phyloP scores from a whole-genome alignment of 1,140 invertebrate genomes.

The Drosophila sproati region DNA sequence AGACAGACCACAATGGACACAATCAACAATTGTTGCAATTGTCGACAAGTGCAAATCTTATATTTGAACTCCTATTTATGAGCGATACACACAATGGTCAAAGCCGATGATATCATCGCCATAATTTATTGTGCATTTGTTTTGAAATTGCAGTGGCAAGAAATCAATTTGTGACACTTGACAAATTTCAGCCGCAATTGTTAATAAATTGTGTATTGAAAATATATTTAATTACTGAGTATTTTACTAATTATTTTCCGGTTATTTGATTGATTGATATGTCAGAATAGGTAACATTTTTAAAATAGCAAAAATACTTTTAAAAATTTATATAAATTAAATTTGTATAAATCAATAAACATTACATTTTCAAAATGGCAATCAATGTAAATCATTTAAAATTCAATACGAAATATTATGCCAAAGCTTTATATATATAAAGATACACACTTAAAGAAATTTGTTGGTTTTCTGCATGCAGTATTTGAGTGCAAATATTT shows the following conservation, averaged over 20 bases:
- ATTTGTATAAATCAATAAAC: no score
- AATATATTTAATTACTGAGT: no score
- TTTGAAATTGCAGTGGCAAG: neutral
- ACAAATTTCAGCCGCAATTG: neutral
- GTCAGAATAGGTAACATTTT: no score
- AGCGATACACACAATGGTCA: conserved; percentile 35
- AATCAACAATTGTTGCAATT: conserved; percentile 75
- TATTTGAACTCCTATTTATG: conserved; percentile 59
- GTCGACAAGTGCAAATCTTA: conserved; percentile 58
- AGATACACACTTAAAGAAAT: conserved; percentile 2
- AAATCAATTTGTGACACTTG: neutral
- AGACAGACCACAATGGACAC: conserved; percentile 61
- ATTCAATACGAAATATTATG: no score
- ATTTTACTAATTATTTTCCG: no score
- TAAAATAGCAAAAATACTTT: no score
- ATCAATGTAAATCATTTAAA: no score
- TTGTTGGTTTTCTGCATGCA: conserved; percentile 53
- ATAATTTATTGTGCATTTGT: conserved; percentile 2
- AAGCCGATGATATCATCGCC: conserved; percentile 13
- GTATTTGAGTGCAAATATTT: conserved; percentile 72
- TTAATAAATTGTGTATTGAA: neutral
- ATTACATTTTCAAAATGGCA: no score
- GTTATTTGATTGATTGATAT: no score
- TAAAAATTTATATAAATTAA: no score
- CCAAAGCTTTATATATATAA: neutral